Percentiles rank a stretch among this genome's conserved stretches.
These are phyloP conservation scores for Taphrorychus bicolor DNA, from an alignment of 2,888 invertebrate genomes.

Conservation along the genomic window DNA sequence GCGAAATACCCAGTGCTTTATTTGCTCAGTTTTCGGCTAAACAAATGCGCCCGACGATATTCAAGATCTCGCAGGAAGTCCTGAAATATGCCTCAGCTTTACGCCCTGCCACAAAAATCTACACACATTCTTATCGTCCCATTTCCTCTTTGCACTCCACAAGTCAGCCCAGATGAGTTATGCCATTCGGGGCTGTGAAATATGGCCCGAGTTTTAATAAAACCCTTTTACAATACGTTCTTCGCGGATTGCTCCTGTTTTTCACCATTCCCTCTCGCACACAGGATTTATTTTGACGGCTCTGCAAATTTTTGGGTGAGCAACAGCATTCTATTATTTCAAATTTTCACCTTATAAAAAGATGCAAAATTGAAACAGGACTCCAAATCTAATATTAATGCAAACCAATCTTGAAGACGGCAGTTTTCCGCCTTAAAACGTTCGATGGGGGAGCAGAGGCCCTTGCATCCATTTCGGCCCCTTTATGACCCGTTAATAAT, in stretches of 20 bases:
- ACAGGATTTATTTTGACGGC: neutral
- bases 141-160: constrained; percentile 40
- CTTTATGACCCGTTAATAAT: constrained; percentile 38
- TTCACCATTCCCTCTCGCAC: neutral
- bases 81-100: constrained; percentile 17
- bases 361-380: neutral
- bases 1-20: too few species aligned
- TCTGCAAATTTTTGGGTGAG: neutral
- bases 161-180: constrained; percentile 44
- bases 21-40: neutral
- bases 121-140: constrained; percentile 44
- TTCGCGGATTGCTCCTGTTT: constrained; percentile 25
- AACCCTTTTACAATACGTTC: constrained; percentile 42
- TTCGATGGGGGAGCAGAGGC: neutral
- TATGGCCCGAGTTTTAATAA: constrained; percentile 49
- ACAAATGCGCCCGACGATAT: neutral
- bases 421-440: constrained; percentile 11
- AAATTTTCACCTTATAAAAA: neutral
- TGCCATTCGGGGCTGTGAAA: constrained; percentile 45
- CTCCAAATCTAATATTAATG: constrained; percentile 3
- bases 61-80: constrained; percentile 1
- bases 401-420: constrained; percentile 12
- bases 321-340: neutral
- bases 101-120: constrained; percentile 38
- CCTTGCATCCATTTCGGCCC: constrained; percentile 24